Base-by-base conservation (phyloP, 2,888 invertebrate species). In the Dolichomitus sp. region DNA sequence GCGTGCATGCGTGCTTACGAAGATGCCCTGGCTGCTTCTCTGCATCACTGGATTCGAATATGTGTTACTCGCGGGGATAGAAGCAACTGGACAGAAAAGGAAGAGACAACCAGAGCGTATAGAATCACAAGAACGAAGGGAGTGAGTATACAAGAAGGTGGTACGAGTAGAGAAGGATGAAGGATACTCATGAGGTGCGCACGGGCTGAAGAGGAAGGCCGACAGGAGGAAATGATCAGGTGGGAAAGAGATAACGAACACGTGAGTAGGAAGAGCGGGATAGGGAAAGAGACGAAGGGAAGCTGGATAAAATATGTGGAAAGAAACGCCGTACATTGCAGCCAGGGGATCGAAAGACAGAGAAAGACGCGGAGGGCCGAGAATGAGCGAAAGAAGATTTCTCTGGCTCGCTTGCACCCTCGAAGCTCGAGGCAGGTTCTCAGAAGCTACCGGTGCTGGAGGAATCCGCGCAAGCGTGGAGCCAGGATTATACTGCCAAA, bases 401-500 rank as follows among this genome's bases (percentile, higher is more conserved):
- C 72, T 69, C 66, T 69, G 23, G 48, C 80, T 79, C 80, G 61
- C 80, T 80, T 80, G 80, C 83, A 73, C 69, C 80, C 83, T 86
- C 86, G 87, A 90, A 91, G 88, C 91, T 92, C 87, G 89, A 88
- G 91, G 93, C 92, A 90, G 92, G 89, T 93, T 93, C 93, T 93
- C 92, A 92, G 93, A 93, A 92, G 93, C 93, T 93, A 93, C 93
- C 91, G 92, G 92, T 91, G 92, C 91, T 90, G 88, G 88, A 85
- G 92, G 91, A 92, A 92, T 92, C 90, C 89, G 81, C 82, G 86
- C 80, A 80, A 83, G 85, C 84, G 84, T 57, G 89, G 89, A 91
- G 91, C 89, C 76, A 75, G 92, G 92, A 93, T 93, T 93, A 93
- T 92, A 91, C 92, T 92, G 93, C 93, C 92, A 93, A 92, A 93